These are phyloP conservation scores for Brachionus sp. DNA, from an alignment of 1,140 invertebrate species.

Conservation along the genomic window DNA sequence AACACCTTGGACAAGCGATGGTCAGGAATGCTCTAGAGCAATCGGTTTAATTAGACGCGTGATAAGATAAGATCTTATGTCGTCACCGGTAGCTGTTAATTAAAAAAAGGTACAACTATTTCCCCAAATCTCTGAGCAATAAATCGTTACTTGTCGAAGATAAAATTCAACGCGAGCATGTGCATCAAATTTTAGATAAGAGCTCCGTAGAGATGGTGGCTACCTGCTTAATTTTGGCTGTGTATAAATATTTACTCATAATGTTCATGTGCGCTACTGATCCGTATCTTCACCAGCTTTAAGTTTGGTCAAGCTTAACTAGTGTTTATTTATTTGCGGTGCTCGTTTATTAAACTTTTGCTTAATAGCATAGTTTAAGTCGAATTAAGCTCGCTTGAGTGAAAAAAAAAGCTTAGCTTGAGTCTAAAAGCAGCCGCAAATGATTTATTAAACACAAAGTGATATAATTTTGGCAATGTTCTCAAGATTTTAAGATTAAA, in stretches of 20 bases:
- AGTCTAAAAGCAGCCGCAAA: slow-evolving; percentile 26
- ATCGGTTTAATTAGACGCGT: background rate
- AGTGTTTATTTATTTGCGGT: slow-evolving; percentile 16
- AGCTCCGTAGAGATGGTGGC: background rate
- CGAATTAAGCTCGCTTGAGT: background rate
- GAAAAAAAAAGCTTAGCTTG: slow-evolving; percentile 33
- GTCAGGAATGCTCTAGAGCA: background rate
- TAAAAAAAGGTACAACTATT: slow-evolving; percentile 4
- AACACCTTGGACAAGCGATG: background rate
- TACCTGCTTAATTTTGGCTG: slow-evolving; percentile 5
- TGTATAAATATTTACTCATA: slow-evolving; percentile 15
- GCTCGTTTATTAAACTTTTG: background rate
- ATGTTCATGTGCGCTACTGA: slow-evolving; percentile 9
- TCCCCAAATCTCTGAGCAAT: background rate
- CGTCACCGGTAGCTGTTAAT: background rate
- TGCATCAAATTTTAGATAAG: slow-evolving; percentile 3
- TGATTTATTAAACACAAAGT: slow-evolving; percentile 35
- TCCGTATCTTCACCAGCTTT: background rate
- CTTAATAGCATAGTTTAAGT: background rate
- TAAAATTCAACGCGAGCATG: background rate
- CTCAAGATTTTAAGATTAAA: slow-evolving; percentile 1
- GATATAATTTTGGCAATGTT: slow-evolving; percentile 9
- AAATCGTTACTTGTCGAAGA: slow-evolving; percentile 24
- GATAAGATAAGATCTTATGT: background rate
- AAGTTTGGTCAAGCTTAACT: background rate